Evolutionary conservation across 2,113 vertebrate genomes (phyloP), one percentile per base, ranked within the genome.

Genomic region (human): DNA sequence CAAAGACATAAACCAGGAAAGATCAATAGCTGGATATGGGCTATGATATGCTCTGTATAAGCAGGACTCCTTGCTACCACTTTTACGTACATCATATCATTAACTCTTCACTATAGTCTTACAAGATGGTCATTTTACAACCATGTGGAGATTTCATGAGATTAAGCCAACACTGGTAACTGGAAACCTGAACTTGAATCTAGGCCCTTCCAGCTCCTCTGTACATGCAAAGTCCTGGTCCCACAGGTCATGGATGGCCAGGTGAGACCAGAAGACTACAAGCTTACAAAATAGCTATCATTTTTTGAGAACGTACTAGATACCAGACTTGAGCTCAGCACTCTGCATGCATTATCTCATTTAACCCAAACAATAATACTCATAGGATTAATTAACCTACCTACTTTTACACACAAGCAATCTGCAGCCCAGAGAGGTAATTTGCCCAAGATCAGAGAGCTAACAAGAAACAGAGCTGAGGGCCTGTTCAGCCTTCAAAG

Each of bases 1-100:
- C 43, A 92, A 92, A 89, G 32, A 66, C 48, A 68, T 27, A 76
- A 91, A 82, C 64, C 64, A 96, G 87, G 82, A 68, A 64, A 90
- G 35, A 82, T 79, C 66, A 45, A 32, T 68, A 78, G 22, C 32
- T 52, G 32, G 48, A 72, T 23, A 1, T 6, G 11, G 45, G 64
- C 38, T 68, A 38, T 79, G n/a, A 9, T 52, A 75, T 0, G 5
- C n/a, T 59, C 55, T 13, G 11, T 10, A 6, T 14, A 40, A 48
- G 72, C 48, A 3, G 32, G 55, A 6, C 27, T 89, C 43, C 50
- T 82, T 22, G 48, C 73, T 30, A 57, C 22, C 20, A 40, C 57
- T 25, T 92, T 48, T 50, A 64, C 5, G 27, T 38, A 8, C 6
- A 16, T 48, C 9, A 16, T 35, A 35, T 35, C 23, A 76, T 68